Conservation (phyloP, 1,140 invertebrate species). For the Muscidifurax raptorellus region DNA sequence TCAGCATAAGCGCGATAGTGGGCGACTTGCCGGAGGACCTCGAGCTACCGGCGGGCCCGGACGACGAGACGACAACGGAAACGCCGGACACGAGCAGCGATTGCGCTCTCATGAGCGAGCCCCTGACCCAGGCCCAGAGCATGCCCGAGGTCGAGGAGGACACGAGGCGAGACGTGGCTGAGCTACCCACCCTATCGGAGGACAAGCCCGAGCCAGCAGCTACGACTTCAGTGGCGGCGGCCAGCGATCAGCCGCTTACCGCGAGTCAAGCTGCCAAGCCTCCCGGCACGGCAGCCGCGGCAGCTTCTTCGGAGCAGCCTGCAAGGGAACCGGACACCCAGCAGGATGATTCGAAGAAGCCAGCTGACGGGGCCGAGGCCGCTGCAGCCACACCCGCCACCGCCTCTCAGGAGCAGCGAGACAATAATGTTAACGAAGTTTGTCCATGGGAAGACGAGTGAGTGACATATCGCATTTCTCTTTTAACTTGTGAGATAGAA, state of each 20-base stretch:
- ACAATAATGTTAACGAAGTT: conserved; percentile 84
- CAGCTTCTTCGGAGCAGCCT: background rate
- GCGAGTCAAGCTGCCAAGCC: background rate
- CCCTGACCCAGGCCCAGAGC: conserved; percentile 44
- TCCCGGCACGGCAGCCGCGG: background rate
- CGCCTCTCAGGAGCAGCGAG: conserved; percentile 68
- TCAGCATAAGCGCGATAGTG: conserved; percentile 83
- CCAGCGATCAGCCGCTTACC: background rate
- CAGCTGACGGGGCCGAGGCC: conserved; percentile 66
- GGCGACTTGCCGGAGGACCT: conserved; percentile 76
- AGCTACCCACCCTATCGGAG: background rate
- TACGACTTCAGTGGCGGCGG: background rate
- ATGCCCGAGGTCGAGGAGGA: conserved; percentile 32
- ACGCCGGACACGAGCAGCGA: conserved; percentile 55
- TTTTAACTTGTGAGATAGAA: background rate
- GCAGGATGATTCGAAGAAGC: conserved; percentile 67
- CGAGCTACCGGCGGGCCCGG: conserved; percentile 47
- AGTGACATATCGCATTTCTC: conserved; percentile 71
- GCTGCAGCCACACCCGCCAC: conserved; percentile 51
- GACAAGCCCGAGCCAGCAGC: background rate
- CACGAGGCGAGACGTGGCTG: background rate
- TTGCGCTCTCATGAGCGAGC: conserved; percentile 49
- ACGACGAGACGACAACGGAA: conserved; percentile 57
- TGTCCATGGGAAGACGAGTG: conserved; percentile 94
- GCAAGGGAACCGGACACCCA: conserved; percentile 54